A percentile compares a stretch with the other conserved stretches of the same genome.
phyloP scores from a whole-genome alignment of 2,797 vertebrate genomes.

The Takifugu ocellatus region DNA sequence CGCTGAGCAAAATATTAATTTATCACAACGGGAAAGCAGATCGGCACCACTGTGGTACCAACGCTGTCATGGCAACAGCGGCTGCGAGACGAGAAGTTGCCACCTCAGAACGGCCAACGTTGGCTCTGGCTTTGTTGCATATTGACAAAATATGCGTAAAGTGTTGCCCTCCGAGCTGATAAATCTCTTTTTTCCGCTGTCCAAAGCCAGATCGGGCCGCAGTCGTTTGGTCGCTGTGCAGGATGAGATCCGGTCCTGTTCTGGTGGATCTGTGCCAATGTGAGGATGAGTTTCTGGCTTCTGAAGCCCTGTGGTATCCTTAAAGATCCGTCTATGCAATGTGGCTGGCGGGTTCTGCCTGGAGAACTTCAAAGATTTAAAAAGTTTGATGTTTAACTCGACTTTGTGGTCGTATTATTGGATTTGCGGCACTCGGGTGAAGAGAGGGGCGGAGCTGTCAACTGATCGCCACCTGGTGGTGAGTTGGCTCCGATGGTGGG shows the following conservation, averaged over 20 bases:
- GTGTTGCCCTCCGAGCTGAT: slow-evolving; percentile 5
- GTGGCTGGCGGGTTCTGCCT: too few species aligned
- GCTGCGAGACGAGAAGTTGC: slow-evolving; percentile 2
- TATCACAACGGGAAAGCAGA: not conserved
- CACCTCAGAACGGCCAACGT: slow-evolving; percentile 3
- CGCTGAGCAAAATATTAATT: too few species aligned
- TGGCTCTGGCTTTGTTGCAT: not conserved
- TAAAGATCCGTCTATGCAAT: slow-evolving; percentile 1
- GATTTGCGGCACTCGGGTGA: too few species aligned
- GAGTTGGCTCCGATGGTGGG: too few species aligned
- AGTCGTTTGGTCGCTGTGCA: slow-evolving; percentile 9
- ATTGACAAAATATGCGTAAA: slow-evolving; percentile 1
- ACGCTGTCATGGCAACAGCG: not conserved
- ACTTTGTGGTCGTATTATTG: too few species aligned
- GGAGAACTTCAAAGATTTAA: too few species aligned
- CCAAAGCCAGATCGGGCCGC: not conserved
- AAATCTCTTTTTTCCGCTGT: slow-evolving; percentile 7
- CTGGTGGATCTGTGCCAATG: slow-evolving; percentile 30
- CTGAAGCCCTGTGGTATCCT: not conserved
- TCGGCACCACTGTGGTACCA: not conserved
- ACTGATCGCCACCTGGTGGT: too few species aligned
- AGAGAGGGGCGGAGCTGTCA: too few species aligned
- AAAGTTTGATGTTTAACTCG: too few species aligned
- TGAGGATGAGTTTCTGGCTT: slow-evolving; percentile 31
- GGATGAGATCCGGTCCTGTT: slow-evolving; percentile 46